Conservation (phyloP, 2,797 vertebrate species). For the Microcaecilia unicolor region DNA sequence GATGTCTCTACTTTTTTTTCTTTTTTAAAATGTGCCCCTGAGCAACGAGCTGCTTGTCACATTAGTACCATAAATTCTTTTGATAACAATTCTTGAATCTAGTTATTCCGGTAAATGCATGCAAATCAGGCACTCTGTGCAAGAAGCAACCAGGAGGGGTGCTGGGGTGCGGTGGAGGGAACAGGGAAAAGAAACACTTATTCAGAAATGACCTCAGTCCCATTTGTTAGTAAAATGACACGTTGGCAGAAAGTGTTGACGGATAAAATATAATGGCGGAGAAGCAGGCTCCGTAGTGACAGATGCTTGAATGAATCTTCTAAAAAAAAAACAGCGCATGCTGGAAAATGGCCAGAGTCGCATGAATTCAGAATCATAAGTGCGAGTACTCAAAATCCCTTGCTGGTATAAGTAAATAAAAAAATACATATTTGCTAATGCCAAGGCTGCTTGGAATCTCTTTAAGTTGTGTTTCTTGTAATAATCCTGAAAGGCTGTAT, state of each 20-base stretch:
- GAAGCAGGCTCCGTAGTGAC: constrained; percentile 45
- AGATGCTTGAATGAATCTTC: constrained; percentile 30
- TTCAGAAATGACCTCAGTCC: constrained; percentile 60
- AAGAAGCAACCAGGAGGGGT: no score
- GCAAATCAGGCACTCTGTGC: constrained; percentile 65
- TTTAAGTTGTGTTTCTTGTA: constrained; percentile 20
- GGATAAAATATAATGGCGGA: constrained; percentile 49
- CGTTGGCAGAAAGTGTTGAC: constrained; percentile 46
- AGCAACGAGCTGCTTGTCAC: constrained; percentile 35
- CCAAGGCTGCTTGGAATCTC: constrained; percentile 11
- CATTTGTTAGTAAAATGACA: constrained; percentile 63
- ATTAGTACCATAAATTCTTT: constrained; percentile 39
- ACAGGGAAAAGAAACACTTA: constrained; percentile 45
- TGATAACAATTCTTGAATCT: constrained; percentile 46
- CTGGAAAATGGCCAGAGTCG: constrained; percentile 32
- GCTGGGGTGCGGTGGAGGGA: constrained; percentile 36
- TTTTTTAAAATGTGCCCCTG: constrained; percentile 34
- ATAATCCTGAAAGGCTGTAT: constrained; percentile 24
- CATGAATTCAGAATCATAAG: constrained; percentile 38
- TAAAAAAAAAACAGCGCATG: constrained; percentile 36
- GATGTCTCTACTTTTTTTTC: constrained; percentile 31
- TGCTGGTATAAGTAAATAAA: constrained; percentile 31
- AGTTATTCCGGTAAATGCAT: constrained; percentile 58
- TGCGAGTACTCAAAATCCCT: constrained; percentile 25
- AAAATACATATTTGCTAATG: no score